A percentile compares a stretch with the other conserved stretches of the same genome.
These are phyloP conservation scores for Chrysolina oricalcia DNA, from an alignment of 2,888 invertebrate genomes.

Conservation along the genomic window DNA sequence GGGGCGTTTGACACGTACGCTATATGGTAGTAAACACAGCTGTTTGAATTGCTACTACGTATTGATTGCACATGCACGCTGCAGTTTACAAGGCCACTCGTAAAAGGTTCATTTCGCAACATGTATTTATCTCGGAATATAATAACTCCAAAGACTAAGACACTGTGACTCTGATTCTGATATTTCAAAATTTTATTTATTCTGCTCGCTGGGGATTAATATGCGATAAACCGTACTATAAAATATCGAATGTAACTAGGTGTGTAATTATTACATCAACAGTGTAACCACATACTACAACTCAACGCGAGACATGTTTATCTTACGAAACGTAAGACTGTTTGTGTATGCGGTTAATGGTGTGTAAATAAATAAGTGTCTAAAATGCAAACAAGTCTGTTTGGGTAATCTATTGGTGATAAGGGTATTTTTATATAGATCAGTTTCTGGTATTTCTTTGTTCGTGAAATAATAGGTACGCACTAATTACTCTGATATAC, in stretches of 20 bases:
- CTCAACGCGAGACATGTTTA: slow-evolving; percentile 19
- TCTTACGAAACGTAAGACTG: slow-evolving; percentile 13
- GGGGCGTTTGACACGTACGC: slow-evolving; percentile 57
- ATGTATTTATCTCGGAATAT: slow-evolving; percentile 47
- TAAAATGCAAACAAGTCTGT: slow-evolving; percentile 14
- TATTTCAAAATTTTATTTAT: slow-evolving; percentile 40
- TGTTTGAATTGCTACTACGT: slow-evolving; percentile 64
- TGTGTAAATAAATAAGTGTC: slow-evolving; percentile 15
- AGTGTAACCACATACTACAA: slow-evolving; percentile 21
- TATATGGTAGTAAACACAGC: slow-evolving; percentile 62
- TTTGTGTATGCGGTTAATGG: slow-evolving; percentile 7
- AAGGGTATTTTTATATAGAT: slow-evolving; percentile 3
- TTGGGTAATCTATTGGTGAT: slow-evolving; percentile 16
- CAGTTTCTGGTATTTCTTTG: not conserved
- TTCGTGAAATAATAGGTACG: not conserved
- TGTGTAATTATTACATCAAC: slow-evolving; percentile 39
- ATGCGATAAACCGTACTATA: slow-evolving; percentile 26
- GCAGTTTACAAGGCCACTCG: slow-evolving; percentile 62
- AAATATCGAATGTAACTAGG: slow-evolving; percentile 16
- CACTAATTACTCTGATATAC: not conserved
- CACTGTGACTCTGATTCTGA: slow-evolving; percentile 35
- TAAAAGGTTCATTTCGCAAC: slow-evolving; percentile 63
- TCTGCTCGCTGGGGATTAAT: slow-evolving; percentile 33
- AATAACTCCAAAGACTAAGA: slow-evolving; percentile 37
- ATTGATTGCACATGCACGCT: slow-evolving; percentile 64